phyloP scores from a whole-genome alignment of 2,888 invertebrate species.

The Trilocha varians region DNA sequence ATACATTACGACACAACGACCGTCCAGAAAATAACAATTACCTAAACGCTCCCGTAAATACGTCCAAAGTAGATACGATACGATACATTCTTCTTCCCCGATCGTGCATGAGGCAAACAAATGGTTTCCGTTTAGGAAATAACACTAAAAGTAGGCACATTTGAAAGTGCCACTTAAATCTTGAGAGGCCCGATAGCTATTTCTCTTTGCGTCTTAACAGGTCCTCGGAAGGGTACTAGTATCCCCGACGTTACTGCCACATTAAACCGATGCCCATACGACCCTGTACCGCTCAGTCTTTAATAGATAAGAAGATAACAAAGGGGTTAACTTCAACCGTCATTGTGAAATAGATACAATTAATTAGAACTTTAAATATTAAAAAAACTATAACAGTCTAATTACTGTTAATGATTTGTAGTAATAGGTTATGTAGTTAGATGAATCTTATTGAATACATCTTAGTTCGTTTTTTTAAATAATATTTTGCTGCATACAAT shows the following conservation, averaged over 20 bases:
- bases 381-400: too few species aligned
- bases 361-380: neutral
- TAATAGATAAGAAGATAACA: conserved; percentile 3
- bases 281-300: conserved; percentile 16
- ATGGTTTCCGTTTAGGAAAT: conserved; percentile 70
- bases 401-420: too few species aligned
- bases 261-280: conserved; percentile 41
- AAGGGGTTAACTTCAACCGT: neutral
- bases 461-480: too few species aligned
- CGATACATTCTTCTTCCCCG: conserved; percentile 47
- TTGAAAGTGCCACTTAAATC: conserved; percentile 71
- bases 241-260: conserved; percentile 46
- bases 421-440: too few species aligned
- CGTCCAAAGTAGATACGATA: conserved; percentile 37
- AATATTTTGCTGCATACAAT: too few species aligned
- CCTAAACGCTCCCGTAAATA: conserved; percentile 34
- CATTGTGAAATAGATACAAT: neutral
- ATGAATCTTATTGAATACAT: too few species aligned
- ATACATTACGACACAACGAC: conserved; percentile 10
- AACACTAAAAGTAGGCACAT: conserved; percentile 71
- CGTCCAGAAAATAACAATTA: conserved; percentile 10
- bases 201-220: conserved; percentile 59
- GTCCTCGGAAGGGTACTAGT: conserved; percentile 21
- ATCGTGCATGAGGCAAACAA: conserved; percentile 64
- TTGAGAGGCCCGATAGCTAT: conserved; percentile 67